phyloP scores from a whole-genome alignment of 1,140 invertebrate genomes.

The Atta texana region DNA sequence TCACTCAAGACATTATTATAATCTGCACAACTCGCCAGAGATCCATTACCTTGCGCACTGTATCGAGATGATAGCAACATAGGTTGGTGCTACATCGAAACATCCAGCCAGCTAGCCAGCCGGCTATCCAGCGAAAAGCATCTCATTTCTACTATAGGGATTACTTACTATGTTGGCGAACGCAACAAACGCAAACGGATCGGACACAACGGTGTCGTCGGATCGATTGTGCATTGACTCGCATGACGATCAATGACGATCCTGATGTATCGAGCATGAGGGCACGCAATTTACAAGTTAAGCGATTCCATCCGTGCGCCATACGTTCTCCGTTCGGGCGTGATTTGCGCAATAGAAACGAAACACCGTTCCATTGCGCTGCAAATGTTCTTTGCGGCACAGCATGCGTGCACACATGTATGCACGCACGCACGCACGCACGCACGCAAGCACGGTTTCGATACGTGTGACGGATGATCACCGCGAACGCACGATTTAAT shows the following conservation, averaged over 20 bases:
- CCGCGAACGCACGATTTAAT: constrained; percentile 73
- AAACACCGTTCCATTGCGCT: constrained; percentile 39
- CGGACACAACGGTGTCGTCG: constrained; percentile 24
- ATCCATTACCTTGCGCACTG: constrained; percentile 45
- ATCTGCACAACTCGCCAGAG: constrained; percentile 31
- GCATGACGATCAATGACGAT: constrained; percentile 66
- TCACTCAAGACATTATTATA: constrained; percentile 57
- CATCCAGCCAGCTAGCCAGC: background rate
- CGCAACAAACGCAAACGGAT: constrained; percentile 36
- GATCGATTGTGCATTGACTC: constrained; percentile 27
- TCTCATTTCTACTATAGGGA: constrained; percentile 43
- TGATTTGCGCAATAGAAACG: constrained; percentile 78
- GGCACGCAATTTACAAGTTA: constrained; percentile 76
- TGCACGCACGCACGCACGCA: background rate
- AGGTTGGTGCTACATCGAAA: constrained; percentile 30
- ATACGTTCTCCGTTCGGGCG: constrained; percentile 50
- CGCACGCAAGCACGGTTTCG: background rate
- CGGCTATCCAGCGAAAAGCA: constrained; percentile 16
- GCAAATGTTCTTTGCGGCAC: constrained; percentile 53
- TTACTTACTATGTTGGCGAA: constrained; percentile 59
- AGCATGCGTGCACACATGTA: background rate
- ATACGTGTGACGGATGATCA: constrained; percentile 74
- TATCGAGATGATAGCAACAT: constrained; percentile 55
- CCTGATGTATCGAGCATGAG: constrained; percentile 52
- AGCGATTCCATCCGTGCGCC: constrained; percentile 60